Evolutionary conservation across 2,888 invertebrate genomes (phyloP).

Genomic region (Drosophila suboccidentalis): DNA sequence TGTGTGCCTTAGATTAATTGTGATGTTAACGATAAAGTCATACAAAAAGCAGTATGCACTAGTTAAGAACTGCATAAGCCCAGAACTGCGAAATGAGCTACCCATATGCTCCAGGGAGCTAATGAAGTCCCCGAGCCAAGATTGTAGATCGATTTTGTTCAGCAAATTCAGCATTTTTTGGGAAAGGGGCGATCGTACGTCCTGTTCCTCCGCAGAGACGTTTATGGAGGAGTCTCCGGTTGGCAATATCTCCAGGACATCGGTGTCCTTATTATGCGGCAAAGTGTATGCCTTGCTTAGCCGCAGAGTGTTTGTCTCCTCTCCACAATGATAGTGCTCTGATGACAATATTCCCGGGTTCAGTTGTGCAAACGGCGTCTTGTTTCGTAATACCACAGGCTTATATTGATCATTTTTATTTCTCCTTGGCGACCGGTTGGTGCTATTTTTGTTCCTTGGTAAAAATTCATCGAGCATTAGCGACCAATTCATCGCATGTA

Average conservation of each 20-base stretch:
- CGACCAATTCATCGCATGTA: background rate
- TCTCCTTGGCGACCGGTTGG: background rate
- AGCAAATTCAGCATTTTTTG: background rate
- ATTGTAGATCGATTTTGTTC: background rate
- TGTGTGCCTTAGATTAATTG: background rate
- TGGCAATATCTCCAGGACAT: background rate
- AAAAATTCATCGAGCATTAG: background rate
- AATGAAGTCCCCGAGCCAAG: background rate
- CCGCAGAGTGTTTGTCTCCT: background rate
- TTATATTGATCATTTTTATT: background rate
- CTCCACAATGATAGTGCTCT: background rate
- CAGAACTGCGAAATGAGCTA: background rate
- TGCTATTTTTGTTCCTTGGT: background rate
- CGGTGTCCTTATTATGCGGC: conserved; percentile 14
- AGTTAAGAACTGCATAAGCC: background rate
- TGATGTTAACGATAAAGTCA: background rate
- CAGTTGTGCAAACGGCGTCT: background rate
- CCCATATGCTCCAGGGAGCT: background rate
- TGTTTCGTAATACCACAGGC: background rate
- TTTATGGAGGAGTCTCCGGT: conserved; percentile 4
- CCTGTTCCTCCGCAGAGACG: background rate
- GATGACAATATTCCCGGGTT: background rate
- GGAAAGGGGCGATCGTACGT: background rate
- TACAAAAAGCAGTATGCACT: background rate
- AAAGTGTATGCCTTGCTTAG: background rate